Evolutionary conservation across 2,888 invertebrate species (phyloP), one percentile per base, ranked within the genome.

Genomic region (Ecdyonurus torrentis): DNA sequence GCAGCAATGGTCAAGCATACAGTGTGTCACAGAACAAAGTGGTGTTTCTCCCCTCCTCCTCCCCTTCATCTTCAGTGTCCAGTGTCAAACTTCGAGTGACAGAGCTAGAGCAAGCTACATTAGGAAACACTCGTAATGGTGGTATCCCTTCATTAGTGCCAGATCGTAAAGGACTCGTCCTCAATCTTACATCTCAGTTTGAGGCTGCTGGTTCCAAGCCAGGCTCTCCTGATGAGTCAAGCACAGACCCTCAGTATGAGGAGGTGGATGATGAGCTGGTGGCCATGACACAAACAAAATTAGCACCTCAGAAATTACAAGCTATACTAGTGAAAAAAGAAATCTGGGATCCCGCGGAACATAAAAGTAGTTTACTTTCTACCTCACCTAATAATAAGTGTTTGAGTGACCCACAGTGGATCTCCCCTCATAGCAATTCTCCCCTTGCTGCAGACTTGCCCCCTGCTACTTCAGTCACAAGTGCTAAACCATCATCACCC

Each of bases 11-110:
- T 52, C 83, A 87, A 69, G 86, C 87, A 68, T 92, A 92, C 75
- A 91, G 91, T 73, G 91, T 92, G 25, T 91, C 92, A 59, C 92
- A 91, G 69, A 92, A 92, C 75, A 89, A 91, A 79, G 90, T 91
- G 70, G 84, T 91, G 66, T 85, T 91, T 70, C 79, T 92, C 67
- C 58, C 59, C 37, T 15, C 59, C 63, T 23, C 25, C 60, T 25
- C 58, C 18, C 10, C 65, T 61, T 64, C 69, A 68, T 72, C 68
- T 66, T 72, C 67, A 2, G 77, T 78, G 59, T 78, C 80, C 23
- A 83, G 82, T 23, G 86, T 87, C 63, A 84, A 84, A 69, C 84
- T 85, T 68, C 81, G 86, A 68, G 84, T 89, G 53, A 83, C 80
- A 72, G 87, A 87, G 72, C 79, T 89, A 68, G 89, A 90, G 75